Percentiles rank a stretch among this genome's conserved stretches.
Conservation (phyloP, 2,888 invertebrate genomes). For the Anaspis maculata region DNA sequence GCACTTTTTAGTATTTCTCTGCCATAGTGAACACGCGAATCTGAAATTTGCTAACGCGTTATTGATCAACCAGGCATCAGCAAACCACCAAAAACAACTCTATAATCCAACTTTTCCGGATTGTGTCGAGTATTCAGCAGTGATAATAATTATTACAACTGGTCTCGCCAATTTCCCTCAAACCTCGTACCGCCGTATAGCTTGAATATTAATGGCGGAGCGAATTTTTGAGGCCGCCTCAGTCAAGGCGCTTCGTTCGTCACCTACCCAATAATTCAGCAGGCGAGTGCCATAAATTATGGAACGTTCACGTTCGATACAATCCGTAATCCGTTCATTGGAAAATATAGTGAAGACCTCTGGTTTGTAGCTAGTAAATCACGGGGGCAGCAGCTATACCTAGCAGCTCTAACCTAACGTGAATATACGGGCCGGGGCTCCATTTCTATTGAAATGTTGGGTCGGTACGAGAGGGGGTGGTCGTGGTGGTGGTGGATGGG, state of each 20-base stretch:
- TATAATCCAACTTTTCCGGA: too few relatives aligned
- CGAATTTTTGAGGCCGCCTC: not conserved
- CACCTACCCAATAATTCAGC: conserved; percentile 8
- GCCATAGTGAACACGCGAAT: too few relatives aligned
- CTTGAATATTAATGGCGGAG: not conserved
- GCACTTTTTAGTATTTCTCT: too few relatives aligned
- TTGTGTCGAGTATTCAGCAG: too few relatives aligned
- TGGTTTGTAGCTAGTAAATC: conserved; percentile 29
- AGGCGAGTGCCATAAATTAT: conserved; percentile 18
- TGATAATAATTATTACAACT: too few relatives aligned
- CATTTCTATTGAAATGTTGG: conserved; percentile 15
- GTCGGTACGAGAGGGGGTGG: too few relatives aligned
- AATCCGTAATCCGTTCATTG: conserved; percentile 28
- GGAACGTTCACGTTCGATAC: conserved; percentile 23
- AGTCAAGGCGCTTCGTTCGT: conserved; percentile 4
- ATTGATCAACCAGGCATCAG: too few relatives aligned
- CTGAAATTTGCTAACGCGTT: too few relatives aligned
- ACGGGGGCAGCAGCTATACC: conserved; percentile 24
- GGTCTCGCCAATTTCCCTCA: too few relatives aligned
- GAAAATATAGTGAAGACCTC: conserved; percentile 32
- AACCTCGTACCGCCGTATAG: too few relatives aligned
- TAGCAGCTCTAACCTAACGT: conserved; percentile 29
- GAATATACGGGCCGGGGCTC: conserved; percentile 28
- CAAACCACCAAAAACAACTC: too few relatives aligned
- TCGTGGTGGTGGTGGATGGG: too few relatives aligned